These are phyloP conservation scores for Hylaea fasciaria DNA, from an alignment of 2,888 invertebrate genomes.

Conservation along the genomic window DNA sequence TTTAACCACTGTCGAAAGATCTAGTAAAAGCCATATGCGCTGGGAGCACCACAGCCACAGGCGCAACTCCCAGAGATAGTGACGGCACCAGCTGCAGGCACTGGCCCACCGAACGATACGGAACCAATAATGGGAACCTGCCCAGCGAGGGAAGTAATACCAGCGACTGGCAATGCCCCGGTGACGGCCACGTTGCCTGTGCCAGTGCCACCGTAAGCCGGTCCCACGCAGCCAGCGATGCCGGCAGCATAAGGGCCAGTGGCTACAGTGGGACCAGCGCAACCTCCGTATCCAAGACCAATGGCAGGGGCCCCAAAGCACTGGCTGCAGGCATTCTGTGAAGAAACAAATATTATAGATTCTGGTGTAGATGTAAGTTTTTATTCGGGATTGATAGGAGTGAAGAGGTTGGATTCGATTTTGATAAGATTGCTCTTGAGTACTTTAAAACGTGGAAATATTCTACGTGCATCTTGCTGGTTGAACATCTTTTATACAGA, in stretches of 20 bases:
- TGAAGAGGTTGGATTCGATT: too few species aligned
- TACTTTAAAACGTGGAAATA: too few species aligned
- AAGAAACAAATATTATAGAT: too few species aligned
- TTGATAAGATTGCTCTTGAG: too few species aligned
- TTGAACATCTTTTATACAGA: too few species aligned
- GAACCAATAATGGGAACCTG: conserved; percentile 56
- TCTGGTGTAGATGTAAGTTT: neutral
- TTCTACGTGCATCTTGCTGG: too few species aligned
- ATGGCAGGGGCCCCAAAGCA: conserved; percentile 1
- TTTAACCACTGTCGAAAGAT: conserved; percentile 4
- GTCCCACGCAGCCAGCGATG: conserved; percentile 16
- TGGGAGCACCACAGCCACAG: conserved; percentile 47
- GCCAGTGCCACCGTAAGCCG: conserved; percentile 49
- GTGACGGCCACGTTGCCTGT: conserved; percentile 50
- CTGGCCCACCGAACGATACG: conserved; percentile 54
- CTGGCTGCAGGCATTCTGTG: conserved; percentile 16
- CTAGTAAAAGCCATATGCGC: conserved; percentile 32
- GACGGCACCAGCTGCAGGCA: conserved; percentile 58
- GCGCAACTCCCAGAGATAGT: conserved; percentile 56
- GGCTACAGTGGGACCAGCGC: conserved; percentile 30
- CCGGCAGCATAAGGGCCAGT: neutral
- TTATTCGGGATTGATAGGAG: neutral
- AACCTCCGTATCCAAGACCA: conserved; percentile 13
- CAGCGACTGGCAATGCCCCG: conserved; percentile 55
- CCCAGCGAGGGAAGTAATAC: conserved; percentile 51